Evolutionary conservation across 2,888 invertebrate genomes (phyloP).

Genomic region (Clostera curtula): DNA sequence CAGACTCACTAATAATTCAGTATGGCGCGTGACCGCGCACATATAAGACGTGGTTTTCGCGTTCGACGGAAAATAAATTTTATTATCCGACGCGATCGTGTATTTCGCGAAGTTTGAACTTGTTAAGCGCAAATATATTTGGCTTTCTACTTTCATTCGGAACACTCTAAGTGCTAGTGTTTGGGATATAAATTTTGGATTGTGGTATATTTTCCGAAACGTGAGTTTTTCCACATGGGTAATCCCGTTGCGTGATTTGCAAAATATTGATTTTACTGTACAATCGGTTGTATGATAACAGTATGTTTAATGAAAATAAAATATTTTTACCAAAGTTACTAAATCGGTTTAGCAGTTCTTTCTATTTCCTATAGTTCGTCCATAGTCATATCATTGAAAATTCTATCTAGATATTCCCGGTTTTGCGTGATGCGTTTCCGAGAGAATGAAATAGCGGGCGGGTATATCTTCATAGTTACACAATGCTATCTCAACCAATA

Average conservation of each 20-base stretch:
- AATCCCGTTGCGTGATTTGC: conserved; percentile 34
- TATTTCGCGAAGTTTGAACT: conserved; percentile 33
- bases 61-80: conserved; percentile 21
- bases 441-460: too few species aligned
- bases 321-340: too few species aligned
- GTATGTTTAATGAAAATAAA: too few species aligned
- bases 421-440: too few species aligned
- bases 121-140: conserved; percentile 21
- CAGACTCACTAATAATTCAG: conserved; percentile 55
- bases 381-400: too few species aligned
- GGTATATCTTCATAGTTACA: too few species aligned
- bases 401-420: too few species aligned
- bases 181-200: conserved; percentile 29
- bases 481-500: too few species aligned
- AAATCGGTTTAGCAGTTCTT: too few species aligned
- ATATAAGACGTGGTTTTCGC: conserved; percentile 34
- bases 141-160: conserved; percentile 16
- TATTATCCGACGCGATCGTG: conserved; percentile 33
- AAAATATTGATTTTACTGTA: conserved; percentile 26
- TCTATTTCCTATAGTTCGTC: too few species aligned
- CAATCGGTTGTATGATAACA: not conserved
- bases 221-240: conserved; percentile 33
- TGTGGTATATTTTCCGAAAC: conserved; percentile 27
- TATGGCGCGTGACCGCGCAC: conserved; percentile 57
- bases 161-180: conserved; percentile 19